Base-by-base conservation (phyloP, 1,140 invertebrate species). In the Aricia agestis region DNA sequence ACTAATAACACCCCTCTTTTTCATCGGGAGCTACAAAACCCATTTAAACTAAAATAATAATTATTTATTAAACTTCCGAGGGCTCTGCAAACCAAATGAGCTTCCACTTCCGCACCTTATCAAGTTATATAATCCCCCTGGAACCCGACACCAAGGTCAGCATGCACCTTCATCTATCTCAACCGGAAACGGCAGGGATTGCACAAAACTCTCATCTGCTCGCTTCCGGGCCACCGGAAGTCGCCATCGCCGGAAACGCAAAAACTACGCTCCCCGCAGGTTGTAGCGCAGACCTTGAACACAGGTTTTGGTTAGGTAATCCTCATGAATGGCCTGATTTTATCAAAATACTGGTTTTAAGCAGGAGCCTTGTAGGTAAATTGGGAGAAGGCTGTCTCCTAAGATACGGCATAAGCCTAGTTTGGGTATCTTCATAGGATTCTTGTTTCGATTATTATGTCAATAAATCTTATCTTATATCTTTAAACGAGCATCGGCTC, bases 91-190 rank as follows among this genome's bases (percentile, higher is more conserved):
- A 25, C 25, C 25, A 25, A 25, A 25, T 1, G 25, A 25, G 25
- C 25, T 25, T 25, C 59, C 31, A 18, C 57, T 69, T 69, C 59
- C 59, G 58, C n/a, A 41, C 45, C 13, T 31, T 36, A 59, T 69
- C 76, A 74, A 68, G 61, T 67, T 74, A 75, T 74, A 66, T 63
- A 41, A 67, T 78, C 77, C 75, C 83, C 78, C 82, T 75, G 86
- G 81, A 88, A 89, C 82, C 78, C 75, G 81, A 86, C 41, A 70
- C 76, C 84, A 88, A 86, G 84, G 87, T 90, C 83, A 86, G 69
- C 81, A 78, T 86, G 84, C 86, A 88, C 86, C 86, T 85, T 84
- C 85, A 82, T 75, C 77, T 81, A 83, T 78, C 78, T 77, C 73
- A 74, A 72, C 66, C 71, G 78, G 79, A 77, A 77, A 72, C 78